These are phyloP conservation scores for Drosophila suboccidentalis DNA, from an alignment of 2,888 invertebrate genomes.

Conservation along the genomic window DNA sequence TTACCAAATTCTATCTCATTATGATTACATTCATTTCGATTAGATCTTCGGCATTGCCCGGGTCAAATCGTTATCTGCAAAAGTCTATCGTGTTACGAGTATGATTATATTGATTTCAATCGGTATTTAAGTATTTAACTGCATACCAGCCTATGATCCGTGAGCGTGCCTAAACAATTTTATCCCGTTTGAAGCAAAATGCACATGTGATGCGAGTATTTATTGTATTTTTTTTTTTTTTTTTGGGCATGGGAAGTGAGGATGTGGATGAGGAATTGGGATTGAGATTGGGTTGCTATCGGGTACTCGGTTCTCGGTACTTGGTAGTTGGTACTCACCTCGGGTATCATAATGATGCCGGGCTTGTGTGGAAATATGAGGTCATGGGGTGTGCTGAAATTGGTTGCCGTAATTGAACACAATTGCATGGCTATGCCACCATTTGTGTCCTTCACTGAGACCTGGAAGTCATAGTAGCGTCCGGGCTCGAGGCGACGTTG, in stretches of 20 bases:
- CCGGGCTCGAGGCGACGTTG: conserved; percentile 91
- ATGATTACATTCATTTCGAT: conserved; percentile 2
- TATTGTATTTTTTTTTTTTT: background rate
- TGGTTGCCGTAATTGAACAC: conserved; percentile 93
- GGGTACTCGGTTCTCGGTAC: conserved; percentile 30
- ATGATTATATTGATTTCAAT: conserved; percentile 25
- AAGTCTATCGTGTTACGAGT: conserved; percentile 4
- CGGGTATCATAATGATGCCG: conserved; percentile 90
- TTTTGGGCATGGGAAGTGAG: background rate
- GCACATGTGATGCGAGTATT: conserved; percentile 5
- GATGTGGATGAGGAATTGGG: background rate
- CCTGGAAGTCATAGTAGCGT: conserved; percentile 93
- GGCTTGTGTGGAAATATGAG: conserved; percentile 94
- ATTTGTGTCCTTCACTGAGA: conserved; percentile 91
- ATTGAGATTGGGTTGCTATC: background rate
- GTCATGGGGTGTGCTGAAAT: conserved; percentile 93
- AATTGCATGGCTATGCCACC: conserved; percentile 91
- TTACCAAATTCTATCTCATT: background rate
- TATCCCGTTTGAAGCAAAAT: background rate
- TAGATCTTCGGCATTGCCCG: background rate
- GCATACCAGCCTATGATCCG: conserved; percentile 12
- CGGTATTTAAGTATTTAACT: conserved; percentile 25
- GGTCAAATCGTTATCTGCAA: conserved; percentile 12
- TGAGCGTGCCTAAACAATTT: conserved; percentile 24
- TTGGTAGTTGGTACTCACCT: conserved; percentile 87